Percentiles rank a stretch among this genome's conserved stretches.
phyloP scores from a whole-genome alignment of 2,113 vertebrate genomes.

The Psammodynastes pulverulentus region DNA sequence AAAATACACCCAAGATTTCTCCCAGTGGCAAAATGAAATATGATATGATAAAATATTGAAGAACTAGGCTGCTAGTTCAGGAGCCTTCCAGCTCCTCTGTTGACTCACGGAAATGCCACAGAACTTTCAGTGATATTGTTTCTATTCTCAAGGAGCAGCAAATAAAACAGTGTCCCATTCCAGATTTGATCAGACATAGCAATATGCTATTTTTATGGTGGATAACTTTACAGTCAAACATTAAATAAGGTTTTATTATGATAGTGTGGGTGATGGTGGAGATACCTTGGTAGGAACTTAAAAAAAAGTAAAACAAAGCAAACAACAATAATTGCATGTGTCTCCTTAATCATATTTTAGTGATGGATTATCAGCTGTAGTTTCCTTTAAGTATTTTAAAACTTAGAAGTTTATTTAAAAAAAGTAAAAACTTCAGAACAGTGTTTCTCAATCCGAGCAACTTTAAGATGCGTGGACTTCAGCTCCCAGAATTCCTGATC shows the following conservation, averaged over 20 bases:
- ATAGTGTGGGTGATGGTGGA: background rate
- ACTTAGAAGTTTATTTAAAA: conserved; percentile 23
- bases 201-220: conserved; percentile 10
- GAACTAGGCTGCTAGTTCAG: background rate
- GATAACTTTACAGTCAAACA: background rate
- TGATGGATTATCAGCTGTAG: conserved; percentile 28
- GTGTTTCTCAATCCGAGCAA: background rate
- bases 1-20: background rate
- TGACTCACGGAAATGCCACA: background rate
- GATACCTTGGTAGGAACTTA: background rate
- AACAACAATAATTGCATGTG: background rate
- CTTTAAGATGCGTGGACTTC: background rate
- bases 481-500: background rate
- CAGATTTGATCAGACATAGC: background rate
- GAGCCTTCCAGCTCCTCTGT: background rate
- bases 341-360: conserved; percentile 14
- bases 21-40: conserved; percentile 3
- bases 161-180: background rate
- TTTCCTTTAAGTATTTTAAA: conserved; percentile 24
- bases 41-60: background rate
- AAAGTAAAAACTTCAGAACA: background rate
- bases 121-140: background rate
- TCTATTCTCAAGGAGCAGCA: background rate
- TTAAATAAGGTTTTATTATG: background rate
- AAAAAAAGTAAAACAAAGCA: background rate